Conservation (phyloP, 2,888 invertebrate species). For the Sarcophaga carnaria region DNA sequence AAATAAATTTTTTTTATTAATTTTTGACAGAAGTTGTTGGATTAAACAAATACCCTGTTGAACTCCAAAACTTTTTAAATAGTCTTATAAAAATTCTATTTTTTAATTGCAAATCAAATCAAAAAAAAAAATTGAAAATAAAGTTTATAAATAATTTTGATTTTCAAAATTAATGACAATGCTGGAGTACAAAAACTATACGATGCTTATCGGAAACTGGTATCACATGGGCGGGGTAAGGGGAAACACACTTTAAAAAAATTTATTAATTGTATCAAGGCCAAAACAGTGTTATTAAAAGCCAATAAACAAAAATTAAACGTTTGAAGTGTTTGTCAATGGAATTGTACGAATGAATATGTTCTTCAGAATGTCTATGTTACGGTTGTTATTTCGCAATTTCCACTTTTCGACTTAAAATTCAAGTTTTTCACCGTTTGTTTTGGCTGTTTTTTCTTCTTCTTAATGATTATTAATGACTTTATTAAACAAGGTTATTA, state of each 20-base stretch:
- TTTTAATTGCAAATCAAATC: not conserved
- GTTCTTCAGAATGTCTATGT: constrained; percentile 60
- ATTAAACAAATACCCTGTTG: too few relatives aligned
- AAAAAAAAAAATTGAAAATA: not conserved
- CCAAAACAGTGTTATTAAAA: constrained; percentile 21
- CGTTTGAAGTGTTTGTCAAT: constrained; percentile 53
- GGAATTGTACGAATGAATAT: constrained; percentile 19
- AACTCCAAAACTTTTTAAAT: not conserved
- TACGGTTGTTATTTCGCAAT: constrained; percentile 59
- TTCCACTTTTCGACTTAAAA: constrained; percentile 18
- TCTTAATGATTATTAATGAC: constrained; percentile 21
- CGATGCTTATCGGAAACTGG: not conserved
- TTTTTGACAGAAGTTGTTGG: too few relatives aligned
- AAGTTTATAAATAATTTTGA: not conserved
- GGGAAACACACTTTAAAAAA: not conserved
- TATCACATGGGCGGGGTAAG: not conserved
- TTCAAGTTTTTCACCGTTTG: constrained; percentile 35
- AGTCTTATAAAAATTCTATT: not conserved
- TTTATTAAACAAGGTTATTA: constrained; percentile 62
- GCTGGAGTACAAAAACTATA: not conserved
- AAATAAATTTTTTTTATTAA: too few relatives aligned
- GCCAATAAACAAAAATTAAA: constrained; percentile 21
- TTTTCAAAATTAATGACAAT: not conserved
- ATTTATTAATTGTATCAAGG: constrained; percentile 49
- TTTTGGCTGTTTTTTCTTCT: not conserved